Conservation (phyloP, 2,888 invertebrate genomes). For the Folsomia manolachei region DNA sequence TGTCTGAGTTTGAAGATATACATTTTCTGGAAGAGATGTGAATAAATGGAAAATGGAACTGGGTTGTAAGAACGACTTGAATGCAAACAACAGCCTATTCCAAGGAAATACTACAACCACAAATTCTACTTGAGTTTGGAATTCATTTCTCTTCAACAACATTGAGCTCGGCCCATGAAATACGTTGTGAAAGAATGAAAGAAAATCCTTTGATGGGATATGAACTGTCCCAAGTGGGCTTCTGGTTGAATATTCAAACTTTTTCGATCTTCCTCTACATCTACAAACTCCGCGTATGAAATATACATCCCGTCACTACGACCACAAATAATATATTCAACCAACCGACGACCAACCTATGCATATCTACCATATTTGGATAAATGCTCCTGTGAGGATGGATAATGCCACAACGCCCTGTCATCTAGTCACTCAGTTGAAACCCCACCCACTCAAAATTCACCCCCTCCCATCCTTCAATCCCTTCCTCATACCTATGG, state of each 20-base stretch:
- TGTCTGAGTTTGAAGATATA: too few species aligned
- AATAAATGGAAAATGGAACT: neutral
- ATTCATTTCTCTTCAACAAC: neutral
- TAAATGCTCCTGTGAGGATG: too few species aligned
- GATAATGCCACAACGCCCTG: too few species aligned
- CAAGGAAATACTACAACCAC: neutral
- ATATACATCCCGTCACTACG: neutral
- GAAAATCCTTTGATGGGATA: constrained; percentile 12
- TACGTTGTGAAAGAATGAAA: neutral
- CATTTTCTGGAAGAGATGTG: neutral
- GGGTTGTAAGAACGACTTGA: neutral
- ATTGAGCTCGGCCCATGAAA: neutral
- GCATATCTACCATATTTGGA: too few species aligned
- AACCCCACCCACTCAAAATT: too few species aligned
- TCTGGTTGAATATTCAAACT: constrained; percentile 10
- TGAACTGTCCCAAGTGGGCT: constrained; percentile 10
- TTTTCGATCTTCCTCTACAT: neutral
- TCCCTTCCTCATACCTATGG: too few species aligned
- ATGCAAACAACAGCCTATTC: neutral
- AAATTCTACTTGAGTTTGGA: neutral
- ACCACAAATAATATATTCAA: neutral
- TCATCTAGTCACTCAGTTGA: too few species aligned
- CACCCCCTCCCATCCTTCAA: too few species aligned
- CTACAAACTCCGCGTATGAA: neutral
- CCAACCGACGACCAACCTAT: neutral